Evolutionary conservation across 2,888 invertebrate genomes (phyloP).

Genomic region (Seladonia tumulorum): DNA sequence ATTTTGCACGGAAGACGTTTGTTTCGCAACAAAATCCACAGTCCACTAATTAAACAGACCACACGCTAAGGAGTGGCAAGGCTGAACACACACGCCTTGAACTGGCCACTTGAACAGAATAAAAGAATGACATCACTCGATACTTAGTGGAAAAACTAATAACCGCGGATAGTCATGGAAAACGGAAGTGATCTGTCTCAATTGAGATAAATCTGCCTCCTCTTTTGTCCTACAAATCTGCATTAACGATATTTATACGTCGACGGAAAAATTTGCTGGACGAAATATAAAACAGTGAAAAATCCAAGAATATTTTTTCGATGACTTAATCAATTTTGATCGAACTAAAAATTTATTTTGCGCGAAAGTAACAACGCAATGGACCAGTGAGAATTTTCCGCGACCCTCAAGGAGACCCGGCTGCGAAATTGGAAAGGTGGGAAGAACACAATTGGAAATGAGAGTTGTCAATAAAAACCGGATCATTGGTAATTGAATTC

Average conservation of each 20-base stretch:
- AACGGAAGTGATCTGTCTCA: not conserved
- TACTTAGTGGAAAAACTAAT: not conserved
- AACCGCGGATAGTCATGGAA: not conserved
- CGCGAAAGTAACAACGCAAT: not conserved
- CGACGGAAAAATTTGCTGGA: too few relatives aligned
- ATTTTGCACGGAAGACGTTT: not conserved
- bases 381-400: not conserved
- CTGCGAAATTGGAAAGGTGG: conserved; percentile 12
- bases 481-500: conserved; percentile 52
- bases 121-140: not conserved
- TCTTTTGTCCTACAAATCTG: not conserved
- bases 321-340: too few relatives aligned
- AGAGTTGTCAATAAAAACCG: conserved; percentile 26
- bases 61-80: not conserved
- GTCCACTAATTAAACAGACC: not conserved
- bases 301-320: too few relatives aligned
- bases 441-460: conserved; percentile 3
- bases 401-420: too few relatives aligned
- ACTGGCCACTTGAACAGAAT: not conserved
- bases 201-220: not conserved
- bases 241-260: too few relatives aligned
- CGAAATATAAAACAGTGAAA: too few relatives aligned
- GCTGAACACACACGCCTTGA: not conserved
- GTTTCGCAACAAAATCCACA: not conserved
- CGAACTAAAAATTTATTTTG: too few relatives aligned